These are phyloP conservation scores for Mus minutoides DNA, from an alignment of 2,797 vertebrate genomes.

Conservation along the genomic window DNA sequence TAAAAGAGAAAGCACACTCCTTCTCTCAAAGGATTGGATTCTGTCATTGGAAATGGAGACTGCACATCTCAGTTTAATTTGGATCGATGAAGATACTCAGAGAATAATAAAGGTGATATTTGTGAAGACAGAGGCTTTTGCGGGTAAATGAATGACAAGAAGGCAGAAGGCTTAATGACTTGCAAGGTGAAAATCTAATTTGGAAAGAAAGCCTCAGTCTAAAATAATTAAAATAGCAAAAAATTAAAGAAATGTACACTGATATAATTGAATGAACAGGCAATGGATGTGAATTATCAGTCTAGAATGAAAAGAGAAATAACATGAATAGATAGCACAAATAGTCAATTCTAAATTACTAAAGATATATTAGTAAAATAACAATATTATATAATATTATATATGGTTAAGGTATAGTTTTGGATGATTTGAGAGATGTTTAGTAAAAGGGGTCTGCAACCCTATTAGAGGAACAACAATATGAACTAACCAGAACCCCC, in stretches of 20 bases:
- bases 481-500: too few relatives aligned
- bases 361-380: background rate
- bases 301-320: background rate
- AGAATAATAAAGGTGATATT: slow-evolving; percentile 59
- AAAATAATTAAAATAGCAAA: background rate
- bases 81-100: slow-evolving; percentile 45
- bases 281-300: background rate
- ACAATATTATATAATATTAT: background rate
- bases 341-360: background rate
- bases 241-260: background rate
- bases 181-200: background rate
- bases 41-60: background rate
- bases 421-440: background rate
- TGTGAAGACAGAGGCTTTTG: slow-evolving; percentile 30
- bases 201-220: background rate
- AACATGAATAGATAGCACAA: background rate
- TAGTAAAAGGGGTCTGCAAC: too few relatives aligned
- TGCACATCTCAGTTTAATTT: slow-evolving; percentile 59
- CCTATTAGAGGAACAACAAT: too few relatives aligned
- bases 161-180: slow-evolving; percentile 42
- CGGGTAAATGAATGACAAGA: background rate
- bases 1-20: background rate
- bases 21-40: background rate
- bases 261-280: background rate
- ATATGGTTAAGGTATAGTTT: background rate